Evolutionary conservation across 1,140 invertebrate species (phyloP).

Genomic region (Halictus rubicundus): DNA sequence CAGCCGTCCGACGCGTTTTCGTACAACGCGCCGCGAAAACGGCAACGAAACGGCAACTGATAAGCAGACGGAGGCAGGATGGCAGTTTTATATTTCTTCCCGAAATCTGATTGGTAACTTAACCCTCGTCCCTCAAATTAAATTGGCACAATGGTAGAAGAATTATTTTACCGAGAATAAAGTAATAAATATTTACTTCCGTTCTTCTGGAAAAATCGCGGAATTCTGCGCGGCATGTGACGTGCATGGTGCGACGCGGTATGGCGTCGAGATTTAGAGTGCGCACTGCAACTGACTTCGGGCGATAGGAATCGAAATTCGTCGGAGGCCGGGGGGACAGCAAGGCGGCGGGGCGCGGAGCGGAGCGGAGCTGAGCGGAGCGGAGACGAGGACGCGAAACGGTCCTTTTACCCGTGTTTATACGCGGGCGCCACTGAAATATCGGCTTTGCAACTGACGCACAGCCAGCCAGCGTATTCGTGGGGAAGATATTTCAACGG

Average conservation of each 20-base stretch:
- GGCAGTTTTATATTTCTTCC: too few species aligned
- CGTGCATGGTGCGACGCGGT: too few species aligned
- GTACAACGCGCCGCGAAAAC: neutral
- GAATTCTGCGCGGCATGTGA: too few species aligned
- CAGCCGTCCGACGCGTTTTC: neutral
- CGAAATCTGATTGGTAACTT: too few species aligned
- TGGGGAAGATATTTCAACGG: slow-evolving; percentile 52
- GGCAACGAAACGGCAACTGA: neutral
- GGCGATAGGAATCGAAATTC: slow-evolving; percentile 57
- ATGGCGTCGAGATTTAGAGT: slow-evolving; percentile 15
- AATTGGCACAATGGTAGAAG: too few species aligned
- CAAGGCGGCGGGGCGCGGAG: neutral
- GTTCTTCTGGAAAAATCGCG: too few species aligned
- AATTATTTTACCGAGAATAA: too few species aligned
- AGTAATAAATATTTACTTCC: too few species aligned
- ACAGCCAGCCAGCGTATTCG: slow-evolving; percentile 38
- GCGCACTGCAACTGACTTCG: slow-evolving; percentile 38
- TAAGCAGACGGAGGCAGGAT: too few species aligned
- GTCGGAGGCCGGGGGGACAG: neutral
- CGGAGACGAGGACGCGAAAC: slow-evolving; percentile 38
- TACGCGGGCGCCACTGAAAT: slow-evolving; percentile 53
- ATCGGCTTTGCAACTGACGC: slow-evolving; percentile 62
- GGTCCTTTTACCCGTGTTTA: slow-evolving; percentile 63
- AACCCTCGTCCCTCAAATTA: too few species aligned
- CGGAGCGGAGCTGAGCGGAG: neutral